phyloP scores from a whole-genome alignment of 2,888 invertebrate genomes.

The Ryuthela nishihirai region DNA sequence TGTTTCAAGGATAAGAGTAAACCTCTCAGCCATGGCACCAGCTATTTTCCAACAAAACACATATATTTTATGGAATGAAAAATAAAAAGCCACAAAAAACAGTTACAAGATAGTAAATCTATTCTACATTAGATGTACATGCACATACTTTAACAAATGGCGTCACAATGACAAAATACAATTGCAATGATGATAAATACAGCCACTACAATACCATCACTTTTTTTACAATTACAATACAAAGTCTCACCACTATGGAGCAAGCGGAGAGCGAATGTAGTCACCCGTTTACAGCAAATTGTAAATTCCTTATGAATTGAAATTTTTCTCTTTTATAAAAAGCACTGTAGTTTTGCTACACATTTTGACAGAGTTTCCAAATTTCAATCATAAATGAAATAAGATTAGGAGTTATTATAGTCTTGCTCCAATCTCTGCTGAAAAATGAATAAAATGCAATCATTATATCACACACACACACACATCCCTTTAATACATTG shows the following conservation, averaged over 20 bases:
- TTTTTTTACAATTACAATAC: conserved; percentile 21
- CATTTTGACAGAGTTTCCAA: conserved; percentile 8
- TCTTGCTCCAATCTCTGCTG: conserved; percentile 14
- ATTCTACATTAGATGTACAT: conserved; percentile 32
- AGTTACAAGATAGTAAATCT: conserved; percentile 16
- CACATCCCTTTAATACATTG: conserved; percentile 23
- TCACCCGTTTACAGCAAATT: conserved; percentile 35
- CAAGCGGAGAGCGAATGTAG: conserved; percentile 19
- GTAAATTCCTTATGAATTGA: not conserved
- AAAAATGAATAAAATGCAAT: conserved; percentile 30
- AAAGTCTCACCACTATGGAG: conserved; percentile 1
- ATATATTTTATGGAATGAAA: too few species aligned
- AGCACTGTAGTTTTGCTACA: conserved; percentile 11
- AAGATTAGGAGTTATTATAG: conserved; percentile 11
- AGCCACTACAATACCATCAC: conserved; percentile 19
- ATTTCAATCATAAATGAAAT: conserved; percentile 9
- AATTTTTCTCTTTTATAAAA: conserved; percentile 22
- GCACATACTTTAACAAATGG: conserved; percentile 22
- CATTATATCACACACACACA: conserved; percentile 34
- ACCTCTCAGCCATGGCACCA: too few species aligned
- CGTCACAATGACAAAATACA: conserved; percentile 18
- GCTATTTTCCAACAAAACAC: too few species aligned
- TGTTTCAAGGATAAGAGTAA: too few species aligned
- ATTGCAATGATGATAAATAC: conserved; percentile 18
- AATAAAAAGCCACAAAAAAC: conserved; percentile 16